Base-by-base conservation (phyloP, 2,797 vertebrate genomes). In the Clarias platycephalus region DNA sequence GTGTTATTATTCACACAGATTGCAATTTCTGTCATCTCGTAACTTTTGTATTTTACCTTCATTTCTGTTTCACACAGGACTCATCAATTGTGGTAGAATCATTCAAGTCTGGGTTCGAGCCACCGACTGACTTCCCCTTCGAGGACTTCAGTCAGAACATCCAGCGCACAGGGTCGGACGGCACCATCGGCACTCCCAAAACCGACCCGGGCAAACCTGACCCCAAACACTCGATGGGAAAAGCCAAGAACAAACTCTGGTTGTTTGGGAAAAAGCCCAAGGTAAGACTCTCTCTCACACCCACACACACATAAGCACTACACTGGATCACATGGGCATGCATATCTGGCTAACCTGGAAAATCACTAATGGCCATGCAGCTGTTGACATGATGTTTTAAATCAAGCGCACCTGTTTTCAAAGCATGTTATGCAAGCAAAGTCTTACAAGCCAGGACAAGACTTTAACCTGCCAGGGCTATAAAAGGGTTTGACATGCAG, bases 241-340 rank as follows among this genome's bases (percentile, higher is more conserved):
- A 96, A 89, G 92, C 97, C 90, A 99, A 98, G 95, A 98, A 98
- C 94, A 99, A 99, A 87, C 95, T 99, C 83, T 99, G 98, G 98
- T 96, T 98, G n/a, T 99, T 99, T 93, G 98, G 98, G 89, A 99
- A 99, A 94, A 99, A 99, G 92, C 98, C 97, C 89, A 99, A 99
- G 97, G 98, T 99, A 96, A 91, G 82, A 28, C 53, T 82, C 55
- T 12, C 44, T 49, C 44, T 49, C 44, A 49, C 44, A 44, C 9
- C 8, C 44, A 10, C 44, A 22, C 28, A 75, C 37, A 8, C 34
- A 15, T 37, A 10, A 4, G 31, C 60, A 9, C 4, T 16, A 26
- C 26, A 22, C 55, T 60, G 13, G 34, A 7, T 62, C 37, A 77
- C 1, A 15, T 18, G 63, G 53, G 31, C 22, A 28, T n/a, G 37